These are phyloP conservation scores for Odontomyia ornata DNA, from an alignment of 2,888 invertebrate species.

Conservation along the genomic window DNA sequence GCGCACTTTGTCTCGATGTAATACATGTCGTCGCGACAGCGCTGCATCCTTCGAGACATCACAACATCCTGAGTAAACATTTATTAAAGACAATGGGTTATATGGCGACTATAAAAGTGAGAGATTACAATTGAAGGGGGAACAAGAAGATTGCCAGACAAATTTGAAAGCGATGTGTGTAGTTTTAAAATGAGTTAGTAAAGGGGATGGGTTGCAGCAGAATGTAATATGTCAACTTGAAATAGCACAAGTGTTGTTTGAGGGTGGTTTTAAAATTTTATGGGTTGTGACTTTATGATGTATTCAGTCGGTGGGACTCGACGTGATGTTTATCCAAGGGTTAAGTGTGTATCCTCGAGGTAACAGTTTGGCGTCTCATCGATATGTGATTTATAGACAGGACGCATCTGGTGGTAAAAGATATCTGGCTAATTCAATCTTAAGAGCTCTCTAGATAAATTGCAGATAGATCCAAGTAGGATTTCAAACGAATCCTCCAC, in stretches of 20 bases:
- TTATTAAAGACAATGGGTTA: slow-evolving; percentile 8
- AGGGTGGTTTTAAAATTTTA: background rate
- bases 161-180: slow-evolving; percentile 10
- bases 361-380: background rate
- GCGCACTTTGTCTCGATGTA: background rate
- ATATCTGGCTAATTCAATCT: no score
- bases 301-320: background rate
- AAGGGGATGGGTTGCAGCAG: background rate
- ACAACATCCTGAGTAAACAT: slow-evolving; percentile 29
- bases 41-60: background rate
- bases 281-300: background rate
- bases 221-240: slow-evolving; percentile 13
- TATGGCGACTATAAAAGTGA: background rate
- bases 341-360: background rate
- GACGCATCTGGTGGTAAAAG: background rate
- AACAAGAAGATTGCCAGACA: background rate
- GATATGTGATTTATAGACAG: background rate
- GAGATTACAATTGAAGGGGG: background rate
- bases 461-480: background rate
- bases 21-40: background rate
- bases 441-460: background rate
- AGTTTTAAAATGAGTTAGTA: background rate
- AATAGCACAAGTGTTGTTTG: slow-evolving; percentile 21
- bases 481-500: background rate
- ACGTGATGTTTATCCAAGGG: background rate